Conservation (phyloP, 2,797 vertebrate species). For the Chelon auratus region DNA sequence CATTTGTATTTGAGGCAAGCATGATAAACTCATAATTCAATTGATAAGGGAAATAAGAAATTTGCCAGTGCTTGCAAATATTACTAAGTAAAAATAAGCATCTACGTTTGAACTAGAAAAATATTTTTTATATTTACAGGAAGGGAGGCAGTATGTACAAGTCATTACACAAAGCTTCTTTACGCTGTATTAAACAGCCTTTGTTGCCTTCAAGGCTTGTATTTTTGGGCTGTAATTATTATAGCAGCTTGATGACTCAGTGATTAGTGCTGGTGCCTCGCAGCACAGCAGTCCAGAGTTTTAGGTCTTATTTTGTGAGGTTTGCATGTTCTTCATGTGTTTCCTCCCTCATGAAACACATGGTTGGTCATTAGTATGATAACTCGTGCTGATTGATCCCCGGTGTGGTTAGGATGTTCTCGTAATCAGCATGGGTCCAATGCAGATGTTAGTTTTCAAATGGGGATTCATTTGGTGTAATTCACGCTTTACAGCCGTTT, state of each 20-base stretch:
- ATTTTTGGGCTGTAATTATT: background rate
- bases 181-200: slow-evolving; percentile 25
- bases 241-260: background rate
- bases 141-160: slow-evolving; percentile 51
- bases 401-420: background rate
- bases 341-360: slow-evolving; percentile 15
- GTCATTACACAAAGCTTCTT: slow-evolving; percentile 35
- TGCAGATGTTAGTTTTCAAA: background rate
- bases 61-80: slow-evolving; percentile 20
- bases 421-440: background rate
- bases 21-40: slow-evolving; percentile 25
- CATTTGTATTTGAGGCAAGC: slow-evolving; percentile 38
- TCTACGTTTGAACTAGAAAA: slow-evolving; percentile 56
- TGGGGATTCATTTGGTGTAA: background rate
- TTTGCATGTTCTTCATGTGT: background rate
- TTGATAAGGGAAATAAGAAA: slow-evolving; percentile 10
- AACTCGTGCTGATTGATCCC: background rate
- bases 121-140: slow-evolving; percentile 66
- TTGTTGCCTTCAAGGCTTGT: background rate
- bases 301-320: background rate
- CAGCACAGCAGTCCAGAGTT: slow-evolving; percentile 20
- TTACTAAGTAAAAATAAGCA: slow-evolving; percentile 31
- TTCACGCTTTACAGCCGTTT: slow-evolving; percentile 3
- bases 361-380: background rate
- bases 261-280: background rate